Base-by-base conservation (phyloP, 1,140 invertebrate genomes). In the Metaphire vulgaris region DNA sequence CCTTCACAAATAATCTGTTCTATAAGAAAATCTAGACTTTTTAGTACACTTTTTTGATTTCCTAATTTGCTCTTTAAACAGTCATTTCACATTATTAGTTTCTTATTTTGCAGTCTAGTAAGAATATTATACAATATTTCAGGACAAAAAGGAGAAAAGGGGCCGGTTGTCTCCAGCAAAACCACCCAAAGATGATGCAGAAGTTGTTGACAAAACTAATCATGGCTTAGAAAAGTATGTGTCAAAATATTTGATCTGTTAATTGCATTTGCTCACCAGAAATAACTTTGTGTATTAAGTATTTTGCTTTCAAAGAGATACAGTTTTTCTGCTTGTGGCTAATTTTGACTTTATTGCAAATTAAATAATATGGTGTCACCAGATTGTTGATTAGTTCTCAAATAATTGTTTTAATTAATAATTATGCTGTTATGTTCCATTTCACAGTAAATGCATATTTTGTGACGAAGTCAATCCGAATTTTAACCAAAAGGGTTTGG, bases 371-470 rank as follows among this genome's bases (percentile, higher is more conserved):
- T 56, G 6, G 21, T 56, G 41, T 56, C n/a, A n/a, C n/a, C n/a
- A n/a, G n/a, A n/a, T n/a, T n/a, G n/a, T n/a, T n/a, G n/a, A n/a
- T n/a, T n/a, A n/a, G n/a, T n/a, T n/a, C n/a, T n/a, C n/a, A n/a
- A n/a, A n/a, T n/a, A n/a, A n/a, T n/a, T n/a, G n/a, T n/a, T n/a
- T n/a, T n/a, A n/a, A n/a, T n/a, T n/a, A n/a, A n/a, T n/a, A n/a
- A 56, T 21, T 56, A 6, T 56, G 41, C 6, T 56, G 41, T 12
- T 12, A 12, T 56, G 41, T 56, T 56, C 41, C 41, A 12, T 21
- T 56, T 83, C 86, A 26, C 81, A 93, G 92, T 79, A 90, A 90
- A 67, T 97, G 95, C 83, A 93, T 94, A 78, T 97, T 96, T 88
- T 96, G 95, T 84, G 87, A 88, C 76, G 89, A 91, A 72, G 89